Evolutionary conservation across 2,113 vertebrate species (phyloP), one percentile per base, ranked within the genome.

Genomic region (Burhinus oedicnemus): DNA sequence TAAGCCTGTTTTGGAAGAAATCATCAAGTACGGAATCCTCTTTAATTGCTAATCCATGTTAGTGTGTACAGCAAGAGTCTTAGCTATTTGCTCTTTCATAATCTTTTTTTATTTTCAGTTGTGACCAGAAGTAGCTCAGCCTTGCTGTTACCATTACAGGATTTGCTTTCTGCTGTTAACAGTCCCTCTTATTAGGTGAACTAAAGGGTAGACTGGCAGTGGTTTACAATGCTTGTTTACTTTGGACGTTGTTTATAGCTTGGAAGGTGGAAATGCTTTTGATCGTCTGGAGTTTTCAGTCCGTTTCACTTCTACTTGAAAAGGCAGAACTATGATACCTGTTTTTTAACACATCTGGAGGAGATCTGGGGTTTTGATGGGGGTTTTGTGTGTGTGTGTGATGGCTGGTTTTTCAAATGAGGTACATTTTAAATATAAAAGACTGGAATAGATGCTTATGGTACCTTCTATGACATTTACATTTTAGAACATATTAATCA

Each of bases 1-100:
- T 93, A 86, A 90, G 30, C 45, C n/a, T 76, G 38, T 87, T 94
- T 87, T 83, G 78, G 70, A 74, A 84, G 47, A 86, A 89, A 70
- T 70, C 36, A 47, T 84, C 70, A 45, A 72, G 49, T 92, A 36
- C 76, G 68, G 83, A 93, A 95, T 85, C 54, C 80, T 80, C 22
- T 81, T 32, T 85, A 92, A 32, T 65, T 90, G 60, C 70, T 95
- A 83, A 90, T 85, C 40, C 44, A 15, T 64, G 34, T 83, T 85
- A 44, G 44, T 32, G 49, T 52, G 34, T 77, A 40, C 36, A 87
- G 82, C 18, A 69, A 54, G n/a, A 83, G 51, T 61, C n/a, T 55
- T 69, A 54, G 61, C 23, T 36, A 25, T 93, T 94, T 71, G 5
- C 25, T 82, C 20, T 11, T 76, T 70, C 38, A 11, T 88, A 49